A percentile compares a stretch with the other conserved stretches of the same genome.
Evolutionary conservation across 2,113 vertebrate genomes (phyloP).

Genomic region (Podarcis muralis): DNA sequence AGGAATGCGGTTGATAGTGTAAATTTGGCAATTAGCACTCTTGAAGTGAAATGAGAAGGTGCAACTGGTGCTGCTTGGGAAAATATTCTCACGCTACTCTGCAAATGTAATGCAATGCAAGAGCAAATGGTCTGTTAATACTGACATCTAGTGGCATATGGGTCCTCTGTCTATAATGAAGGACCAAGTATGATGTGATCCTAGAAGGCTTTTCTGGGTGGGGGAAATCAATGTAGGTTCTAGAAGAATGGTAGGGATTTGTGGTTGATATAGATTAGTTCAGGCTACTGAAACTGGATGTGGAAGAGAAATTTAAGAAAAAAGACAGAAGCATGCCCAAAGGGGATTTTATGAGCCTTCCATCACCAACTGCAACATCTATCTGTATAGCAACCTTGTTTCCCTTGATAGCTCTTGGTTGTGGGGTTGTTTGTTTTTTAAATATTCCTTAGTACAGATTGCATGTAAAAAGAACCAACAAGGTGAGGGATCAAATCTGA

Average conservation of each 20-base stretch:
- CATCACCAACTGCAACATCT: background rate
- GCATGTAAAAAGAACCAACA: background rate
- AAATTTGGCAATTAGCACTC: conserved; percentile 46
- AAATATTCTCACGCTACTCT: background rate
- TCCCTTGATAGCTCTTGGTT: background rate
- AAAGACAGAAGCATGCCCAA: background rate
- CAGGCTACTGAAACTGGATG: background rate
- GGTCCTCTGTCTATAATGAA: conserved; percentile 11
- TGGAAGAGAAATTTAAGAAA: background rate
- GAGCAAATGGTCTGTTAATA: conserved; percentile 73
- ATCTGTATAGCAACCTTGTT: too few relatives aligned
- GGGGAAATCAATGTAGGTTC: background rate
- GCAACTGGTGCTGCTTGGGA: conserved; percentile 27
- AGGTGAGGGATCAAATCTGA: background rate
- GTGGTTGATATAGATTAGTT: background rate
- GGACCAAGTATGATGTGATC: background rate
- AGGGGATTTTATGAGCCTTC: background rate
- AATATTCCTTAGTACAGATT: background rate
- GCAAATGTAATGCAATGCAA: conserved; percentile 1
- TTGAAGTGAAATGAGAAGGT: conserved; percentile 41
- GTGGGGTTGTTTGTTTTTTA: background rate
- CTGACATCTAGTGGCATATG: conserved; percentile 77
- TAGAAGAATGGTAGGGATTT: background rate
- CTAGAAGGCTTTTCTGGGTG: background rate
- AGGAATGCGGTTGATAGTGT: background rate